phyloP scores from a whole-genome alignment of 2,113 vertebrate genomes.

The Megalops atlanticus region DNA sequence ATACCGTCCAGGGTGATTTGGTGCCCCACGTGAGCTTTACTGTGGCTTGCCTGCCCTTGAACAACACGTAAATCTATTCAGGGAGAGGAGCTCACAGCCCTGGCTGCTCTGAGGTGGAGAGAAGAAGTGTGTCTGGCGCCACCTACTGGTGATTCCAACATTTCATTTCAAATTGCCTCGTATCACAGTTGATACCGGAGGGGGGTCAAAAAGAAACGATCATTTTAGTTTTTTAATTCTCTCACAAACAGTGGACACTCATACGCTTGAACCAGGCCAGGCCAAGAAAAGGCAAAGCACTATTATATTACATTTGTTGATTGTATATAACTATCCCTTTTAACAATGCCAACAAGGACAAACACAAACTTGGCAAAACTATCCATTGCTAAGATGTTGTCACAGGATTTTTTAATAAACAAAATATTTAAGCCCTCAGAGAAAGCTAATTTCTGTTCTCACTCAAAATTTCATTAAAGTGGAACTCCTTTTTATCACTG shows the following conservation, averaged over 20 bases:
- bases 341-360: too few relatives aligned
- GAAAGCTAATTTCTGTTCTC: not conserved
- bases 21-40: not conserved
- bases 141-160: slow-evolving; percentile 17
- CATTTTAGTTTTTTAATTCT: not conserved
- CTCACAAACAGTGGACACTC: not conserved
- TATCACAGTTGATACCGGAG: not conserved
- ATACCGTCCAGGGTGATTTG: not conserved
- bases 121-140: not conserved
- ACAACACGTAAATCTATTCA: not conserved
- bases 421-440: not conserved
- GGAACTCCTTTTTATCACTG: too few relatives aligned
- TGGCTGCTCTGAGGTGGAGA: not conserved
- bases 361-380: not conserved
- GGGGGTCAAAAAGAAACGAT: too few relatives aligned
- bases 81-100: not conserved
- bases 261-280: too few relatives aligned
- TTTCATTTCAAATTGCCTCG: not conserved
- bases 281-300: too few relatives aligned
- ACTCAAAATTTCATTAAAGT: not conserved
- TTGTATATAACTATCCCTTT: too few relatives aligned
- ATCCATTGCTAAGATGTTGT: too few relatives aligned
- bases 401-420: not conserved
- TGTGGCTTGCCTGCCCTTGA: not conserved
- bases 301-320: too few relatives aligned